phyloP scores from a whole-genome alignment of 2,797 vertebrate genomes.

The Bovichtus diacanthus region DNA sequence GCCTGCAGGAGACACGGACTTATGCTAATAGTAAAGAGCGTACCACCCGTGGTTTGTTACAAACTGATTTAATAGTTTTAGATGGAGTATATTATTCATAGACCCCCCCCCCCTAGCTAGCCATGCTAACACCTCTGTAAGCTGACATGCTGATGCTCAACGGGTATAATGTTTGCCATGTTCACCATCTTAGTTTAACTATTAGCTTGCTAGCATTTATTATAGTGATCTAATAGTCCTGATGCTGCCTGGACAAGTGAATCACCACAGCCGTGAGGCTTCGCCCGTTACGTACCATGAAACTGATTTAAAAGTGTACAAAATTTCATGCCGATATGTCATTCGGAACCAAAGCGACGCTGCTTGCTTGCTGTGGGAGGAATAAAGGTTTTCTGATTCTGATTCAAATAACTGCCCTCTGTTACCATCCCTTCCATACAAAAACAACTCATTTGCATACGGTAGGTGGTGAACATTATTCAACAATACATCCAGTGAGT shows the following conservation, averaged over 20 bases:
- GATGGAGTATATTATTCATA: too few species aligned
- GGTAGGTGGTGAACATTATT: constrained; percentile 4
- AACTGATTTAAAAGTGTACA: not conserved
- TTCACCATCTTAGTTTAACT: not conserved
- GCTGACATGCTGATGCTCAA: not conserved
- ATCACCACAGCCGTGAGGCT: not conserved
- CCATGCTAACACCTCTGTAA: not conserved
- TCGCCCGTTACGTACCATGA: not conserved
- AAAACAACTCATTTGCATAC: constrained; percentile 5
- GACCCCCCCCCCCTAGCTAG: not conserved
- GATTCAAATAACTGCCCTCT: constrained; percentile 11
- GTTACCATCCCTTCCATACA: not conserved
- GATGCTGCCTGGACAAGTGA: too few species aligned
- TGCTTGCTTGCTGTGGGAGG: too few species aligned
- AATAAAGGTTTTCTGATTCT: too few species aligned
- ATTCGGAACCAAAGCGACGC: not conserved
- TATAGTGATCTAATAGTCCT: too few species aligned
- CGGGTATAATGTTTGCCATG: not conserved
- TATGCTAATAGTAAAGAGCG: not conserved
- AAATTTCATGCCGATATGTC: not conserved
- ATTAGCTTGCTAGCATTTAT: not conserved
- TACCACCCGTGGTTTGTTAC: not conserved
- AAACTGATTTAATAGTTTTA: not conserved
- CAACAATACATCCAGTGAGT: constrained; percentile 5
- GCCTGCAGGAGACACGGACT: not conserved